Conservation (phyloP, 1,140 invertebrate genomes). For the Caenorhabditis briggsae region DNA sequence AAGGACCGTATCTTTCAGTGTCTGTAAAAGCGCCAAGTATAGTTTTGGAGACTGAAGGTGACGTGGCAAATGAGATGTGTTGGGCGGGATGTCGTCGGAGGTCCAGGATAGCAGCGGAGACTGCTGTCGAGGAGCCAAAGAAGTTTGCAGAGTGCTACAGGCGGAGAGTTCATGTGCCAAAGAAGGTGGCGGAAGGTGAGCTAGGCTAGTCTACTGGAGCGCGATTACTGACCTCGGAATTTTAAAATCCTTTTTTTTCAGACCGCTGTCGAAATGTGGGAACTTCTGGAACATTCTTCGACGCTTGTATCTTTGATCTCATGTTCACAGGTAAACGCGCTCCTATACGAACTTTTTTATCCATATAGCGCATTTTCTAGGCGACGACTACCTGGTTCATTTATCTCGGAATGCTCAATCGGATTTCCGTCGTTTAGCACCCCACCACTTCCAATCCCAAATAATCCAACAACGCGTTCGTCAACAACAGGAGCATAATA, state of each 20-base stretch:
- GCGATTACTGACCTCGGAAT: neutral
- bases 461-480: constrained; percentile 1
- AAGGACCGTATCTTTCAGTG: constrained; percentile 42
- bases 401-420: constrained; percentile 46
- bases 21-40: constrained; percentile 45
- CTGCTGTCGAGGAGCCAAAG: constrained; percentile 27
- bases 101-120: constrained; percentile 13
- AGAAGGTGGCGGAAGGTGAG: constrained; percentile 47
- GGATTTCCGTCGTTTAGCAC: constrained; percentile 53
- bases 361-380: neutral
- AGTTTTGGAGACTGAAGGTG: constrained; percentile 24
- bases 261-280: constrained; percentile 36
- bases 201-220: neutral
- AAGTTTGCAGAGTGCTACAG: constrained; percentile 45
- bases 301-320: constrained; percentile 58
- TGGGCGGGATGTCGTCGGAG: constrained; percentile 48
- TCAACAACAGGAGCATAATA: neutral
- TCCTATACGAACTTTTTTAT: neutral
- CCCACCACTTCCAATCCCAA: constrained; percentile 32
- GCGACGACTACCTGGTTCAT: constrained; percentile 41
- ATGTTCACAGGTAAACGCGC: constrained; percentile 34
- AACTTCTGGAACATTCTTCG: constrained; percentile 40
- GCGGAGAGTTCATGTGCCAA: neutral
- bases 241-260: neutral
- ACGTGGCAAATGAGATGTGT: constrained; percentile 49